phyloP scores from a whole-genome alignment of 2,888 invertebrate species.

The Brenthis hecate region DNA sequence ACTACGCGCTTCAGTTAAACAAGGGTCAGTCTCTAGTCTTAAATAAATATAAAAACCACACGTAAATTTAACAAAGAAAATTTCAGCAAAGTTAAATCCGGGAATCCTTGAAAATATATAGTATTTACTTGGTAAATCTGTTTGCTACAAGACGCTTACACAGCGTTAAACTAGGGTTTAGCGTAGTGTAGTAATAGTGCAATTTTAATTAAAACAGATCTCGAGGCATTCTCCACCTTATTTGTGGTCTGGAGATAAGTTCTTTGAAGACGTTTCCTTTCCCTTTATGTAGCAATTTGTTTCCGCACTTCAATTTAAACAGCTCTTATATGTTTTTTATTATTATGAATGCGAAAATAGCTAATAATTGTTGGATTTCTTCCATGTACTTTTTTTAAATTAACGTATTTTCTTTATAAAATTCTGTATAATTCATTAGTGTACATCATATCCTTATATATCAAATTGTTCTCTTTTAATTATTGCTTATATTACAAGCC shows the following conservation, averaged over 20 bases:
- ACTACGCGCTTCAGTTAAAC: no score
- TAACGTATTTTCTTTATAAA: no score
- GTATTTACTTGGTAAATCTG: conserved; percentile 36
- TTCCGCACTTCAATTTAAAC: background rate
- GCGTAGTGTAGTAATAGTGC: conserved; percentile 28
- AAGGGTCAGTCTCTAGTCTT: no score
- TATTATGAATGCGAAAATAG: no score
- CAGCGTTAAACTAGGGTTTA: conserved; percentile 31
- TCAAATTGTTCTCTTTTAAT: no score
- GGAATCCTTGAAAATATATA: conserved; percentile 29
- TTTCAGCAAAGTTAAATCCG: conserved; percentile 12
- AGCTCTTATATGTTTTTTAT: background rate
- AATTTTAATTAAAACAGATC: conserved; percentile 35
- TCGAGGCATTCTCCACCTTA: conserved; percentile 28
- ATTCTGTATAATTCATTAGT: no score
- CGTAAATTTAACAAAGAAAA: background rate
- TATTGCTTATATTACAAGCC: no score
- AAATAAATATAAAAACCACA: no score
- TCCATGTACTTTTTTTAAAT: no score
- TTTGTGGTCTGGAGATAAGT: conserved; percentile 29
- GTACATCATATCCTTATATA: no score
- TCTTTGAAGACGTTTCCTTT: conserved; percentile 13
- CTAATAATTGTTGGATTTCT: no score
- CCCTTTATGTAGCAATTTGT: conserved; percentile 1
- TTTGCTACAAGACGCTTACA: conserved; percentile 32